Base-by-base conservation (phyloP, 1,140 invertebrate genomes). In the Planococcus citri region DNA sequence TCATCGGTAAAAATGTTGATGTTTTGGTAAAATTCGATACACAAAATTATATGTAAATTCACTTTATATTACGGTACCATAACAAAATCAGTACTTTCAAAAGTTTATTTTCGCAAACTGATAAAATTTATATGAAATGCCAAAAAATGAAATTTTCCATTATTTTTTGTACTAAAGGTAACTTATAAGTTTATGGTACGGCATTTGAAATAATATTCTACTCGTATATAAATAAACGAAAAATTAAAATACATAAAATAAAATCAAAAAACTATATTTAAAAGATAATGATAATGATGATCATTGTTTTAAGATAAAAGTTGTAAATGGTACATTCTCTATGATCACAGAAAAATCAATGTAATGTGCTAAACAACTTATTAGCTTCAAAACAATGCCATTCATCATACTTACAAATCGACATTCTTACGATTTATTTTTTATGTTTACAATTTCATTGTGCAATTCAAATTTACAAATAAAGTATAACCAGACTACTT, bases 281-380 rank as follows among this genome's bases (percentile, higher is more conserved):
- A 22, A 17, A 64, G 24, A 64, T 64, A 9, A 25, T 24, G 17
- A 24, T 64, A 25, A 24, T 64, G 17, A 51, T 51, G 41, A 51
- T 51, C 41, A 51, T 51, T 51, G 41, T 51, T 51, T n/a, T 3
- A 51, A 51, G 41, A 51, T 51, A 51, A 51, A 17, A 51, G 41
- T 64, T 64, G 25, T 27, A 64, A 64, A 64, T 64, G 60, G 60
- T 51, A 51, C 41, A 51, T 51, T 51, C 17, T 6, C 41, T 6
- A 51, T 51, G 41, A 51, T 51, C 41, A 51, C 41, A 51, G 41
- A 51, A 51, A 51, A 51, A 51, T 51, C 41, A 64, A 64, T 64
- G 60, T 64, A 64, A 25, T 64, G 21, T 64, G 21, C 17, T 14
- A 20, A 51, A 51, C 25, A 64, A 64, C 21, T 64, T 25, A 3